Base-by-base conservation (phyloP, 1,140 invertebrate species). In the Panulirus ornatus region DNA sequence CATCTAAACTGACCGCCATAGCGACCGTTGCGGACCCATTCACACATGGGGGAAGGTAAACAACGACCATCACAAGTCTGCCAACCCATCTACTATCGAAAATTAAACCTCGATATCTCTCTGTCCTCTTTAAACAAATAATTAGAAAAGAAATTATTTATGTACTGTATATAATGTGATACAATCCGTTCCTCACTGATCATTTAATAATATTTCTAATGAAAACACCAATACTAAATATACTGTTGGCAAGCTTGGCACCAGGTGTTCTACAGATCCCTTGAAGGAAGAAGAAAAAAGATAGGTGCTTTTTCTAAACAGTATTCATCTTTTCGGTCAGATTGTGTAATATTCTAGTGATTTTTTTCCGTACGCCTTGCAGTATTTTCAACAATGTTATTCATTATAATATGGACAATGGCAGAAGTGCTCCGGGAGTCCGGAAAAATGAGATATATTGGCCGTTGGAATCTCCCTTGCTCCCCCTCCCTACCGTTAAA, bases 1-100 rank as follows among this genome's bases (percentile, higher is more conserved):
- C 85, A 78, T 88, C 85, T 79, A 42, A 79, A 88, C 47, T 79
- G 75, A 63, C 75, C 75, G 75, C 75, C 85, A 88, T 88, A 16
- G 47, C 51, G 81, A 84, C 81, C 81, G 81, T 84, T 84, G 81
- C 36, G n/a, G 36, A n/a, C 6, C 58, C 81, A 78, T 40, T 42
- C 58, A 38, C 81, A 70, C 81, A 54, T 51, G 58, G 71, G 22
- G 40, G 75, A 81, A 58, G 51, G 85, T 88, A 63, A 79, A 70
- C 54, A 63, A 58, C 54, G n/a, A 44, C 85, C 19, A 22, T 1
- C 63, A 1, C 85, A 63, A 16, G 73, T 16, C 5, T 2, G n/a
- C 85, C 85, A 88, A 88, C 85, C 34, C 3, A 34, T 36, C 54
- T 16, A 47, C 44, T 34, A 16, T 47, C 44, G 0, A 6, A 30